Evolutionary conservation across 2,113 vertebrate genomes (phyloP), one percentile per base, ranked within the genome.

Genomic region (Rhagologus leucostigma): DNA sequence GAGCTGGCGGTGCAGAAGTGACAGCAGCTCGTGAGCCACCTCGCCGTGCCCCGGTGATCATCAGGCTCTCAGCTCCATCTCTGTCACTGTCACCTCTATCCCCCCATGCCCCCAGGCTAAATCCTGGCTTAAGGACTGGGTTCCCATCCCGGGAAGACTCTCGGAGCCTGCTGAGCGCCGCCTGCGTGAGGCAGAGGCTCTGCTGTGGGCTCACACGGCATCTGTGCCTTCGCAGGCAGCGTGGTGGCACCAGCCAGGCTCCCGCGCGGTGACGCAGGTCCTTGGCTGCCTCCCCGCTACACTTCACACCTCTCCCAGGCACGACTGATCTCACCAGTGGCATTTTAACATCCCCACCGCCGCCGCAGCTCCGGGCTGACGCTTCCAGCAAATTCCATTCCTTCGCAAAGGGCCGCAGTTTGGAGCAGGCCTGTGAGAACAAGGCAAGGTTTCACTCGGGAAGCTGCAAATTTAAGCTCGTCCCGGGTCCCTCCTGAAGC

Each of bases 261-360:
- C 71, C 78, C 15, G 87, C 85, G 7, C 10, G 42, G n/a, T 97
- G 96, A 93, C 95, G 95, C 96, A 95, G 96, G 89, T 77, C 42
- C 75, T 70, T 96, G 96, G 95, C 96, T 95, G 86, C 95, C 87
- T 90, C 95, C 64, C 88, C 67, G 88, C 47, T 46, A 6, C 76
- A 3, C 95, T 96, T 97, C 95, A 95, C 96, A 95, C 95, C 94
- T 92, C 96, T 84, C 94, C 63, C 88, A 37, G 93, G 90, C 49
- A 89, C 50, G 30, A 20, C 94, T 96, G 95, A 95, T 21, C 91
- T 96, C 95, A 95, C 47, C 86, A 59, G 93, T 89, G 95, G 89
- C 96, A 96, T 97, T 97, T 97, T 2, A 84, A 62, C 95, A 80
- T 80, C 70, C 59, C 90, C 95, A 88, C 33, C 90, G 30, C 86